phyloP scores from a whole-genome alignment of 2,113 vertebrate species.

The Gavia stellata region DNA sequence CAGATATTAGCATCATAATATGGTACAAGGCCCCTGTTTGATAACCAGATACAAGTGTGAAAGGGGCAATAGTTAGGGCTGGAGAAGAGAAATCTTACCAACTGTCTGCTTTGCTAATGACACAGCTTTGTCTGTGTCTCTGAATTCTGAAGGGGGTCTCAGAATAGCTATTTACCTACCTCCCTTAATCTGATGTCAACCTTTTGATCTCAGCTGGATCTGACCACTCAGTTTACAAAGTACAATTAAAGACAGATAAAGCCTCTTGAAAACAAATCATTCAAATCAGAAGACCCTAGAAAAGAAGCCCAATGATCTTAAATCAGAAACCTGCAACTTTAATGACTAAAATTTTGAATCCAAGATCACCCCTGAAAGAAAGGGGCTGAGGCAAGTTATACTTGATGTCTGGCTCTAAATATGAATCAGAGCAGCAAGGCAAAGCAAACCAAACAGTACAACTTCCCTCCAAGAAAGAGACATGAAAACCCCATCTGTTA shows the following conservation, averaged over 20 bases:
- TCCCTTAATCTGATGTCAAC: conserved; percentile 38
- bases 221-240: conserved; percentile 40
- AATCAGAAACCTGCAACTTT: neutral
- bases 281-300: neutral
- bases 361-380: neutral
- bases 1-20: neutral
- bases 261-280: conserved; percentile 4
- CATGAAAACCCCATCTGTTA: neutral
- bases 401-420: neutral
- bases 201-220: conserved; percentile 64
- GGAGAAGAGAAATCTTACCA: conserved; percentile 10
- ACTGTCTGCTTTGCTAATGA: conserved; percentile 56
- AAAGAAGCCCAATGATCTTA: neutral
- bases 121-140: conserved; percentile 24
- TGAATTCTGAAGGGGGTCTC: neutral
- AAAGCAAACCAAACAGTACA: neutral
- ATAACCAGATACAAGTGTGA: conserved; percentile 11
- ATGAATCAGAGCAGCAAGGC: neutral
- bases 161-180: neutral
- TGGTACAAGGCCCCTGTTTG: neutral
- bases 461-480: neutral
- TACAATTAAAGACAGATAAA: conserved; percentile 36
- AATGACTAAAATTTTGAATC: neutral
- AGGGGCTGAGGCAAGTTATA: neutral
- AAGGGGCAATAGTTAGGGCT: neutral